Evolutionary conservation across 2,888 invertebrate genomes (phyloP), one percentile per base, ranked within the genome.

Genomic region (Cryptus armator): DNA sequence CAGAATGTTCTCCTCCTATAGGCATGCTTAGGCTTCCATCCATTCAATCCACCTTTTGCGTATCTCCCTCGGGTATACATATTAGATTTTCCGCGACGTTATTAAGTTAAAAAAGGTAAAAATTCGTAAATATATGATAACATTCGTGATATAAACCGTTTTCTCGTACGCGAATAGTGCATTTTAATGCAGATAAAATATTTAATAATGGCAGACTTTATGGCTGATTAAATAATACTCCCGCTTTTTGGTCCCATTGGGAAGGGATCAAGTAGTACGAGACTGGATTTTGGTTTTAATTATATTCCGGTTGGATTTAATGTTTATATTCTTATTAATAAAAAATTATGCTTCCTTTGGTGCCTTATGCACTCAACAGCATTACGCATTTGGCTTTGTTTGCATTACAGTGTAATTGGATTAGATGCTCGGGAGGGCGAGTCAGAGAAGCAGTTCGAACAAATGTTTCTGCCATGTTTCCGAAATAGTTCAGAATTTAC

Each of bases 391-490:
- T 59, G 67, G 68, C 68, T 46, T 48, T 66, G 37, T 37, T 37
- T 44, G 37, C 77, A 53, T 44, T 74, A 64, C 59, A 53, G 62
- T 70, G 74, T 83, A 79, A 83, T 83, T 83, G 70, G 68, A 83
- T 83, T 79, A 70, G 64, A 62, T 5, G 46, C 56, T 62, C 62
- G 51, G 44, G 72, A 76, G 67, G 32, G 43, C 32, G 43, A 14
- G 37, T 12, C 71, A 9, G 37, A 7, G 37, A 37, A n/a, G 67
- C 48, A 81, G 59, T 44, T 43, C 24, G 68, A 71, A 72, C 84
- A 84, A 84, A 84, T 84, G 66, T 80, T 84, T 81, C 71, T 62
- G 72, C 71, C 81, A 75, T 75, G 83, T 83, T 79, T 37, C 62
- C 74, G 74, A 79, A 83, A 83, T 83, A 78, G 74, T 83, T 83